phyloP scores from a whole-genome alignment of 2,113 vertebrate species.

The Strix uralensis region DNA sequence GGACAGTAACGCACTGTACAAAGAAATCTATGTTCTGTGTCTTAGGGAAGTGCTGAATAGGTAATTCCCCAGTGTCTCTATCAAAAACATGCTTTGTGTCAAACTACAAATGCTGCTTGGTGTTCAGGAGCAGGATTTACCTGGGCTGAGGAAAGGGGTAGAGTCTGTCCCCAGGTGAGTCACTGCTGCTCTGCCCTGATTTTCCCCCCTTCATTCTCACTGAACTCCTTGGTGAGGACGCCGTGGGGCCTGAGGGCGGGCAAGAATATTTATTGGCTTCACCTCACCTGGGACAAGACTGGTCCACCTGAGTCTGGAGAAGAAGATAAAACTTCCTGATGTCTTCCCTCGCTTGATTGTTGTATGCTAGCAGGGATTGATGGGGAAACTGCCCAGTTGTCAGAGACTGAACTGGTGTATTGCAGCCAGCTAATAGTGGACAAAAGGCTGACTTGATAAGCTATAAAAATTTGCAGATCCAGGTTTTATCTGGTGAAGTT shows the following conservation, averaged over 20 bases:
- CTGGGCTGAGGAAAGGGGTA: neutral
- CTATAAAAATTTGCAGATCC: neutral
- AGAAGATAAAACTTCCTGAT: neutral
- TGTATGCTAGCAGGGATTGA: accelerated
- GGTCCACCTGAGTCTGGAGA: neutral
- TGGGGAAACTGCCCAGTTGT: neutral
- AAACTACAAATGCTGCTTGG: neutral
- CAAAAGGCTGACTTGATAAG: neutral
- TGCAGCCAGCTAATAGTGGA: neutral
- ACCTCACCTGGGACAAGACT: neutral
- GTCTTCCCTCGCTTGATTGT: neutral
- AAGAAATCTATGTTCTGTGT: neutral
- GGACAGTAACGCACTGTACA: neutral
- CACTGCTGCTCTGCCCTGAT: neutral
- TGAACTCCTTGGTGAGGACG: neutral
- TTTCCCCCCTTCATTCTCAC: neutral
- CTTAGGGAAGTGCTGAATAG: neutral
- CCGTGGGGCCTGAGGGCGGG: neutral
- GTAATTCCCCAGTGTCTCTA: neutral
- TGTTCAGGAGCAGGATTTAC: neutral
- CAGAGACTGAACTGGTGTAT: neutral
- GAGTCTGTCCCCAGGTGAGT: neutral
- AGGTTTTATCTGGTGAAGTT: neutral
- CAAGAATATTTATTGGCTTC: neutral
- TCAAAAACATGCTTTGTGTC: neutral